Conservation (phyloP, 2,797 vertebrate species). For the Catamblyrhynchus diadema region DNA sequence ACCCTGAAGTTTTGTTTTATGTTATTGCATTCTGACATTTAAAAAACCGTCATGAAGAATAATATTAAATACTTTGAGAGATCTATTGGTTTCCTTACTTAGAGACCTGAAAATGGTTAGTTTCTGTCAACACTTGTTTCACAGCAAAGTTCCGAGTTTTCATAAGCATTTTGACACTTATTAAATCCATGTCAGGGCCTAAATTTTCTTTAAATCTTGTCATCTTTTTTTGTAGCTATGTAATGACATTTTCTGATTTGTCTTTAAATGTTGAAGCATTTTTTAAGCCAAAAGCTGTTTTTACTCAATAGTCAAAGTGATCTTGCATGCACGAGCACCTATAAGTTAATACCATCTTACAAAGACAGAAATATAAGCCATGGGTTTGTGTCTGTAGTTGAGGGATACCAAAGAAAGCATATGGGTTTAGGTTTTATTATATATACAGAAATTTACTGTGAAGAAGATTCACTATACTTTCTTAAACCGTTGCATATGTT, state of each 20-base stretch:
- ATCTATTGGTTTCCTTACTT: conserved; percentile 46
- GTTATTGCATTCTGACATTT: conserved; percentile 52
- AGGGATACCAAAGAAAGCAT: not conserved
- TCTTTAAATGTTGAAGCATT: not conserved
- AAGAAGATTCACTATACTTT: not conserved
- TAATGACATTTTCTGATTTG: not conserved
- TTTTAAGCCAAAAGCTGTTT: conserved; percentile 24
- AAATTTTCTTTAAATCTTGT: conserved; percentile 11
- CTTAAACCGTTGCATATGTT: not conserved
- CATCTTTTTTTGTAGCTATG: not conserved
- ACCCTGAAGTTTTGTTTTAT: conserved; percentile 62
- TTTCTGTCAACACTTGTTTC: conserved; percentile 54
- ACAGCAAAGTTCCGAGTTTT: conserved; percentile 38
- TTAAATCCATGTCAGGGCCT: not conserved
- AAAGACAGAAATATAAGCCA: not conserved
- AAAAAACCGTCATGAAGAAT: conserved; percentile 50
- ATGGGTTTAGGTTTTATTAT: not conserved
- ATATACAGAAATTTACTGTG: not conserved
- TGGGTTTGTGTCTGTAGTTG: not conserved
- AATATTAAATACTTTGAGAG: conserved; percentile 52
- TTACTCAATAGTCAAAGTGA: not conserved
- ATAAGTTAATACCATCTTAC: not conserved
- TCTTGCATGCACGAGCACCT: not conserved
- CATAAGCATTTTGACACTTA: not conserved
- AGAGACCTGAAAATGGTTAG: conserved; percentile 44